phyloP scores from a whole-genome alignment of 2,113 vertebrate species.

The Zosterops pallidus region DNA sequence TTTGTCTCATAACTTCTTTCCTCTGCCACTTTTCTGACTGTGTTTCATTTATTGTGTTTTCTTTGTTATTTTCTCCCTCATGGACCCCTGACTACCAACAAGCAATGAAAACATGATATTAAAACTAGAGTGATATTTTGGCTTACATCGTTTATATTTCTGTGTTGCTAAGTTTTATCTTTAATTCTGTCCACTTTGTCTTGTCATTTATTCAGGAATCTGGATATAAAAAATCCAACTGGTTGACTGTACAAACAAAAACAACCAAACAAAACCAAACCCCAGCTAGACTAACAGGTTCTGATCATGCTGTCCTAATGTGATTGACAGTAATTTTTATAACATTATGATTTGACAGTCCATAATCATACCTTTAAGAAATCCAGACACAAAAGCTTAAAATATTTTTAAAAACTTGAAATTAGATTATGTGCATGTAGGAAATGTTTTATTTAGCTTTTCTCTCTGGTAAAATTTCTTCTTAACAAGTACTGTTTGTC shows the following conservation, averaged over 20 bases:
- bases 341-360: neutral
- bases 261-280: neutral
- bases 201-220: neutral
- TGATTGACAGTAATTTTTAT: neutral
- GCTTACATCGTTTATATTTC: neutral
- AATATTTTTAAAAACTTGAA: neutral
- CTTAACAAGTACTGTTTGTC: neutral
- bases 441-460: neutral
- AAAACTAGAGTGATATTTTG: neutral
- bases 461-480: neutral
- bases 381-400: neutral
- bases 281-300: neutral
- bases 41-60: neutral
- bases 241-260: rapidly evolving
- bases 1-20: neutral
- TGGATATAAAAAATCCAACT: neutral
- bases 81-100: neutral
- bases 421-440: neutral
- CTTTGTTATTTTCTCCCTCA: neutral
- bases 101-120: neutral
- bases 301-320: neutral
- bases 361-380: neutral
- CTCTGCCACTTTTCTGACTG: neutral
- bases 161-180: neutral
- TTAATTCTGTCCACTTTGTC: neutral